phyloP scores from a whole-genome alignment of 2,888 invertebrate genomes.

The Synanthedon myopaeformis region DNA sequence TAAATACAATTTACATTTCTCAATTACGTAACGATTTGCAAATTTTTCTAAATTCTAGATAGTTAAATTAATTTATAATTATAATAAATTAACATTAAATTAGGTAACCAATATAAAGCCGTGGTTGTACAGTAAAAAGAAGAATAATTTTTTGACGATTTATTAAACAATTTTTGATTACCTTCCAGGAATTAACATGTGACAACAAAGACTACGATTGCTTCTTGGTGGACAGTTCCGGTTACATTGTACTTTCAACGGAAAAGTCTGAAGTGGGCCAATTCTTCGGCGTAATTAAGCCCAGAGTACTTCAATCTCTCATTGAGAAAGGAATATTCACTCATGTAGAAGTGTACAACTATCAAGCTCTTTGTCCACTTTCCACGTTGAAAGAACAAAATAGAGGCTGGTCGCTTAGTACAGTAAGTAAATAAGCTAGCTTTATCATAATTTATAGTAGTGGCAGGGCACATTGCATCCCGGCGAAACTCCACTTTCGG shows the following conservation, averaged over 20 bases:
- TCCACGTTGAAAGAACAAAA: constrained; percentile 21
- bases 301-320: constrained; percentile 82
- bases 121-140: too few species aligned
- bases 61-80: too few species aligned
- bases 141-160: too few species aligned
- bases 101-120: too few species aligned
- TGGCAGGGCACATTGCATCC: too few species aligned
- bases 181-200: constrained; percentile 49
- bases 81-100: too few species aligned
- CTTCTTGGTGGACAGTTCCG: constrained; percentile 92
- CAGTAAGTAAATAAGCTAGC: constrained; percentile 21
- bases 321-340: constrained; percentile 78
- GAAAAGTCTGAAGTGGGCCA: constrained; percentile 77
- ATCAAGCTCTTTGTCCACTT: constrained; percentile 80
- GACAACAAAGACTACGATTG: constrained; percentile 76
- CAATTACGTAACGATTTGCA: too few species aligned
- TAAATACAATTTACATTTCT: too few species aligned
- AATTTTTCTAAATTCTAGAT: too few species aligned
- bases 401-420: constrained; percentile 33
- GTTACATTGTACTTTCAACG: constrained; percentile 84
- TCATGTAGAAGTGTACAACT: constrained; percentile 83
- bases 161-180: too few species aligned
- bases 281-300: constrained; percentile 88
- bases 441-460: background rate
- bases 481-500: too few species aligned